Evolutionary conservation across 2,113 vertebrate genomes (phyloP).

Genomic region (Rana temporaria): DNA sequence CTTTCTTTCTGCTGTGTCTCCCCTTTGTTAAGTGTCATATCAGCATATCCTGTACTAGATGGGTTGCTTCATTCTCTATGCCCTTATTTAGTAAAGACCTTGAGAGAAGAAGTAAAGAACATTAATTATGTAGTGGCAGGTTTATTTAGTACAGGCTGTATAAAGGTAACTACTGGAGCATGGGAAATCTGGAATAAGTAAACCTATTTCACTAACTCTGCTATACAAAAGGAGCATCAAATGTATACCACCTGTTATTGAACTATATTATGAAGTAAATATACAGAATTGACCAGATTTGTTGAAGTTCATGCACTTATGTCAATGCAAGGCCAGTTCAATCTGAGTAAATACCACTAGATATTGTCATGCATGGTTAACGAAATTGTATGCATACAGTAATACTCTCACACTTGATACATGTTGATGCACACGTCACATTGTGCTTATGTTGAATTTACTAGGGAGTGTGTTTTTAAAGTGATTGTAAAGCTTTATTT

Average conservation of each 20-base stretch:
- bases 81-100: slow-evolving; percentile 41
- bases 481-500: too few relatives aligned
- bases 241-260: not conserved
- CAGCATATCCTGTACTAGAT: slow-evolving; percentile 39
- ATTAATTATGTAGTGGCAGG: slow-evolving; percentile 48
- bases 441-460: too few relatives aligned
- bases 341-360: not conserved
- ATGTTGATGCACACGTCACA: too few relatives aligned
- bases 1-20: slow-evolving; percentile 33
- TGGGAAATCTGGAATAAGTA: slow-evolving; percentile 3
- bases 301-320: too few relatives aligned
- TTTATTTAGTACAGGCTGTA: slow-evolving; percentile 22
- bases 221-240: not conserved
- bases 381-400: too few relatives aligned
- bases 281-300: not conserved
- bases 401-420: too few relatives aligned
- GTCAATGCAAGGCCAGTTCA: not conserved
- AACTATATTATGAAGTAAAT: not conserved
- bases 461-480: too few relatives aligned
- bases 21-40: slow-evolving; percentile 28
- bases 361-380: not conserved
- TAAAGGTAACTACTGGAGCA: slow-evolving; percentile 12
- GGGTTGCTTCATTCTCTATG: slow-evolving; percentile 6
- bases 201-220: not conserved
- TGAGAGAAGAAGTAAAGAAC: slow-evolving; percentile 6